Base-by-base conservation (phyloP, 1,140 invertebrate species). In the Vanessa tameamea region DNA sequence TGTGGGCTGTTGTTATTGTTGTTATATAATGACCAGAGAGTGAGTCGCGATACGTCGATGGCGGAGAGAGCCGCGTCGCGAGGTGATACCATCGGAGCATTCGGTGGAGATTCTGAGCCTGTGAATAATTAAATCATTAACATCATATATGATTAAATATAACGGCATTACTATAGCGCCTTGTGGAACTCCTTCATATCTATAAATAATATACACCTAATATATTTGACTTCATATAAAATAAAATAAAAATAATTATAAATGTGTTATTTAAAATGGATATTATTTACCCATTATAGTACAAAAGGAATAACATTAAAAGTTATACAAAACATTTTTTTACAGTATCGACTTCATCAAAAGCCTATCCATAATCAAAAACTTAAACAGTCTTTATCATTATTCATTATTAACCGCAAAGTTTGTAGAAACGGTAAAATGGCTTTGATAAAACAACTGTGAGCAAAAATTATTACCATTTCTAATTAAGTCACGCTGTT, bases 1-100 rank as follows among this genome's bases (percentile, higher is more conserved):
- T 87, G 88, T 14, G 90, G 87, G 61, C 86, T 85, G 79, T 84
- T 92, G 81, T 89, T 90, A 67, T 95, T 95, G 80, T 95, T 96
- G 87, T 96, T 96, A 89, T 97, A 97, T 81, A 97, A 93, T 81
- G 96, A 97, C 96, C 96, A 97, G 1, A 97, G 91, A 0, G 96
- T 96, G 66, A 97, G 93, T 48, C 96, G 94, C 0, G 95, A 95
- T 90, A 97, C 94, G 77, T 97, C 96, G 13, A 96, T 87, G 6
- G 95, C 95, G 69, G 94, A 95, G 47, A 97, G 88, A 0, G 95
- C 68, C 82, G 95, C 71, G 91, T 94, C 86, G 87, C 95, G 79
- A 82, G 93, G 78, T 75, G 94, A 77, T 91, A 94, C 75, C 93
- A 94, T 72, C 92, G 79, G 92, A 82, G 77, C 88, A 57, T 83